Evolutionary conservation across 2,888 invertebrate species (phyloP).

Genomic region (Trissolcus japonicus): DNA sequence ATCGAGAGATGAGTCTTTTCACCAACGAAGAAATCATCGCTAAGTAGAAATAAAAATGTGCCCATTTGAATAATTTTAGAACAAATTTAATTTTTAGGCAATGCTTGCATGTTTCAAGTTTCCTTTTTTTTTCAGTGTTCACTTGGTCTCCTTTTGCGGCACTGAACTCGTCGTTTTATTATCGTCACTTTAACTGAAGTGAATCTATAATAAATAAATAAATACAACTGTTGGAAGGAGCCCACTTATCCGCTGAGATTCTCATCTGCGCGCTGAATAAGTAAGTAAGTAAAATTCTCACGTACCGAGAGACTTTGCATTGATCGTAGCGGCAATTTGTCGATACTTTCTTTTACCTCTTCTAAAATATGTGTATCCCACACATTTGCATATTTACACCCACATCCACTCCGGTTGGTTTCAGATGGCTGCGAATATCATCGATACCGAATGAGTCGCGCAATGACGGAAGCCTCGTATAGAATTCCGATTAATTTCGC

Average conservation of each 20-base stretch:
- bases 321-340: slow-evolving; percentile 39
- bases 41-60: no score
- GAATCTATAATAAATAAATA: slow-evolving; percentile 70
- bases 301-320: slow-evolving; percentile 62
- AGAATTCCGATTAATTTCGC: slow-evolving; percentile 31
- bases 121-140: no score
- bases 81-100: no score
- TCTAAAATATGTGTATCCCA: slow-evolving; percentile 27
- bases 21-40: slow-evolving; percentile 21
- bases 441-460: slow-evolving; percentile 24
- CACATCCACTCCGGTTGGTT: slow-evolving; percentile 15
- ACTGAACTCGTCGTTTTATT: no score
- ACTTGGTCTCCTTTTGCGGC: no score
- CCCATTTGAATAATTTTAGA: no score
- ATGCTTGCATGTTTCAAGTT: no score
- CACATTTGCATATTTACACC: slow-evolving; percentile 47
- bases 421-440: slow-evolving; percentile 14
- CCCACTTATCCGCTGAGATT: slow-evolving; percentile 61
- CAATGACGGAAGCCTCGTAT: slow-evolving; percentile 3
- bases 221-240: slow-evolving; percentile 61
- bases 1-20: slow-evolving; percentile 53
- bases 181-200: slow-evolving; percentile 56
- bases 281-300: slow-evolving; percentile 66
- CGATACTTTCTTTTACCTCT: slow-evolving; percentile 21
- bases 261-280: slow-evolving; percentile 57